A percentile compares a stretch with the other conserved stretches of the same genome.
Evolutionary conservation across 1,140 invertebrate genomes (phyloP).

Genomic region (Proctacanthus coquilletti): DNA sequence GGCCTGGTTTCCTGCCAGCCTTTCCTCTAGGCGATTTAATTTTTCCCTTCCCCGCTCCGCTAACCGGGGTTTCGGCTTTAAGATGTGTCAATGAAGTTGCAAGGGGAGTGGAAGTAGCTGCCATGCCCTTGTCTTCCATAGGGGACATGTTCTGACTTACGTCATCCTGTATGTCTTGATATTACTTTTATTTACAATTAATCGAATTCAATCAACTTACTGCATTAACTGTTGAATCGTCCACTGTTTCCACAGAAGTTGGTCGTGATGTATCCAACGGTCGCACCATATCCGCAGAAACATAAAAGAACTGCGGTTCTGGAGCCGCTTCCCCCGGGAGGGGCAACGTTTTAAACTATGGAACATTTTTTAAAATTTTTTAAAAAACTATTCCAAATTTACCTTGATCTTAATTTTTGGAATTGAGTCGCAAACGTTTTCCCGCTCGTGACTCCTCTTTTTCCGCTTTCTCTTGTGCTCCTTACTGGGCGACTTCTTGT

Average conservation of each 20-base stretch:
- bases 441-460: constrained; percentile 54
- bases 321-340: constrained; percentile 43
- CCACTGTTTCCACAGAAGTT: constrained; percentile 26
- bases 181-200: too few relatives aligned
- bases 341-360: constrained; percentile 63
- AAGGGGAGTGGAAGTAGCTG: too few relatives aligned
- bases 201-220: background rate
- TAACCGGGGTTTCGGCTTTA: too few relatives aligned
- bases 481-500: constrained; percentile 37
- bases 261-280: constrained; percentile 25
- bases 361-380: background rate
- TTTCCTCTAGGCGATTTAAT: too few relatives aligned
- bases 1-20: too few relatives aligned
- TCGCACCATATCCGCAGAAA: constrained; percentile 27
- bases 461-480: constrained; percentile 53
- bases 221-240: constrained; percentile 11
- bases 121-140: too few relatives aligned
- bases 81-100: too few relatives aligned
- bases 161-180: background rate
- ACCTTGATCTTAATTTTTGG: constrained; percentile 65
- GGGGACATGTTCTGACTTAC: background rate
- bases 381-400: constrained; percentile 9
- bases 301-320: constrained; percentile 26
- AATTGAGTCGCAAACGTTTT: constrained; percentile 41
- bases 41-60: too few relatives aligned